These are phyloP conservation scores for Heliconius ethilla DNA, from an alignment of 2,888 invertebrate species.

Conservation along the genomic window DNA sequence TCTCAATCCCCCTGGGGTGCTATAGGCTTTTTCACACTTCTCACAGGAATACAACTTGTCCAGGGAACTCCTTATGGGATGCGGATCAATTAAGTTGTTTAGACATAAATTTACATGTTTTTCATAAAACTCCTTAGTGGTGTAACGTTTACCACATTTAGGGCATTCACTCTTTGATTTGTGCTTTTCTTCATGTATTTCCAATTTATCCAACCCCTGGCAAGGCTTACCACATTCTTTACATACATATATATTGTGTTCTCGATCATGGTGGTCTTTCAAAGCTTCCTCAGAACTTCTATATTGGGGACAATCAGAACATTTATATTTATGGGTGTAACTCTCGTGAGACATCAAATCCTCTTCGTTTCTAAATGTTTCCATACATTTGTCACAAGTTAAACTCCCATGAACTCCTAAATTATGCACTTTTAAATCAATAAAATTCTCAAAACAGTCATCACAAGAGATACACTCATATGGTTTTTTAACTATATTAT, in stretches of 20 bases:
- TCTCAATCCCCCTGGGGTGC: constrained; percentile 67
- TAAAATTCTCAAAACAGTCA: constrained; percentile 50
- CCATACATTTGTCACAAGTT: constrained; percentile 62
- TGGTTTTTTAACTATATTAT: constrained; percentile 35
- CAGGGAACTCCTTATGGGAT: constrained; percentile 65
- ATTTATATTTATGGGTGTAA: constrained; percentile 54
- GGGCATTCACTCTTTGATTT: constrained; percentile 63
- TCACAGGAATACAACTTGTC: constrained; percentile 61
- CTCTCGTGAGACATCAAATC: constrained; percentile 54
- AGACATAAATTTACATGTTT: constrained; percentile 70
- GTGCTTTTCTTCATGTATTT: constrained; percentile 67
- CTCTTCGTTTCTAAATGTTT: constrained; percentile 50
- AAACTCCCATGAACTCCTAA: constrained; percentile 52
- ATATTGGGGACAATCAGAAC: constrained; percentile 56
- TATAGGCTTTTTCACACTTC: constrained; percentile 69
- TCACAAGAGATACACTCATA: constrained; percentile 57
- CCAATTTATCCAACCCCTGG: constrained; percentile 59
- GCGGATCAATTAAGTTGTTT: constrained; percentile 63
- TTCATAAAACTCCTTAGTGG: constrained; percentile 65
- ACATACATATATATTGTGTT: constrained; percentile 60
- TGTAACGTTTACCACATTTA: constrained; percentile 69
- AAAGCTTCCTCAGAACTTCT: constrained; percentile 58
- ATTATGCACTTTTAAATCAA: constrained; percentile 59
- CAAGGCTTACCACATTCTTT: constrained; percentile 69
- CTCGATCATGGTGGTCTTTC: constrained; percentile 55